phyloP scores from a whole-genome alignment of 1,140 invertebrate species.

The Sarcophaga bullata region DNA sequence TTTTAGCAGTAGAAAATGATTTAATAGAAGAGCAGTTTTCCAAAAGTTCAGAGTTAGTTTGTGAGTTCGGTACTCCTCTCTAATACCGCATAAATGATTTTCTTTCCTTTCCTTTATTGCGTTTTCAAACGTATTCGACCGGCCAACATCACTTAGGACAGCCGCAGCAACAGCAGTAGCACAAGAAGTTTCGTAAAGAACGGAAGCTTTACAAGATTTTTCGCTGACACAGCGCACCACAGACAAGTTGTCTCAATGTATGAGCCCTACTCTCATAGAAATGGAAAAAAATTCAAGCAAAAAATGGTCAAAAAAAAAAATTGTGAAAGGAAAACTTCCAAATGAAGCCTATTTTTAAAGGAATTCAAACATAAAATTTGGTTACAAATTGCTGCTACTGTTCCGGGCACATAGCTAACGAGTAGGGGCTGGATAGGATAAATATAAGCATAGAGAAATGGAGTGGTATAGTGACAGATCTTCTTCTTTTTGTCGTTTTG shows the following conservation, averaged over 20 bases:
- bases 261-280: not conserved
- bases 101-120: not conserved
- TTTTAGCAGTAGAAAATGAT: not conserved
- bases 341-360: not conserved
- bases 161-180: too few species aligned
- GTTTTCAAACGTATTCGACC: not conserved
- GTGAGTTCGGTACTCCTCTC: not conserved
- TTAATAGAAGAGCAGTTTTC: not conserved
- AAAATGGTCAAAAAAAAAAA: not conserved
- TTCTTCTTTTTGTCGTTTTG: too few species aligned
- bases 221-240: constrained; percentile 5
- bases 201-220: constrained; percentile 9
- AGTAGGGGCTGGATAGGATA: too few species aligned
- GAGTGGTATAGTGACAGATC: too few species aligned
- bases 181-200: not conserved
- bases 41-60: not conserved
- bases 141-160: not conserved
- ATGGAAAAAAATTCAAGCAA: not conserved
- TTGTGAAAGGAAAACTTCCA: not conserved
- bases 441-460: too few species aligned
- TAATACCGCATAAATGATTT: constrained; percentile 26
- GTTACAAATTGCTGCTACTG: too few species aligned
- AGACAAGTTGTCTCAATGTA: not conserved
- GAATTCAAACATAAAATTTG: not conserved
- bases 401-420: too few species aligned